phyloP scores from a whole-genome alignment of 2,113 vertebrate genomes.

The Archocentrus centrarchus region DNA sequence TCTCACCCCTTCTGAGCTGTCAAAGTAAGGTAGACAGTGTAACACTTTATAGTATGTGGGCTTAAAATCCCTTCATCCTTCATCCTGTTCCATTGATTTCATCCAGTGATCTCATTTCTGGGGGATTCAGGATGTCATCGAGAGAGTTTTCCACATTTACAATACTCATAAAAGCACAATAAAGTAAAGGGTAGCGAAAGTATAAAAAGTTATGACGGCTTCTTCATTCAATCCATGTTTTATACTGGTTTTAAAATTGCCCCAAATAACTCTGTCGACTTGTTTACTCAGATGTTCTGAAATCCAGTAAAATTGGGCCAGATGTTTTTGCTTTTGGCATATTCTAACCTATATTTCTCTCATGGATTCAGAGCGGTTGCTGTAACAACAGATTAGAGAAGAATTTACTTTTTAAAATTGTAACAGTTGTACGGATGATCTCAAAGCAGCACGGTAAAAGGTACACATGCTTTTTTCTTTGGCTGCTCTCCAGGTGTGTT shows the following conservation, averaged over 20 bases:
- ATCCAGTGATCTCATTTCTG: conserved; percentile 52
- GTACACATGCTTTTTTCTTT: neutral
- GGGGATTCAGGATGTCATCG: conserved; percentile 16
- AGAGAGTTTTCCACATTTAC: conserved; percentile 36
- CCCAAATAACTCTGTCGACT: conserved; percentile 23
- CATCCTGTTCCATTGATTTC: conserved; percentile 61
- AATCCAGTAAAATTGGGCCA: conserved; percentile 37
- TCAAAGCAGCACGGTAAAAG: conserved; percentile 11
- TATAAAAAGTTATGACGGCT: conserved; percentile 28
- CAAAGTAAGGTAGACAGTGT: conserved; percentile 58
- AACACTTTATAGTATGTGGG: conserved; percentile 53
- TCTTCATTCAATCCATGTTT: conserved; percentile 25
- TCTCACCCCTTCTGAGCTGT: conserved; percentile 49
- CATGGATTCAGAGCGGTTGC: neutral
- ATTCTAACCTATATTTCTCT: conserved; percentile 39
- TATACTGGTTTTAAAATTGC: neutral
- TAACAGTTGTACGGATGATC: conserved; percentile 6
- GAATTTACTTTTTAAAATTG: conserved; percentile 24
- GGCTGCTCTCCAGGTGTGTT: conserved; percentile 20
- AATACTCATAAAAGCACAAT: conserved; percentile 44
- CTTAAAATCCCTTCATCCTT: conserved; percentile 58
- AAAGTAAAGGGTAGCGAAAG: conserved; percentile 14
- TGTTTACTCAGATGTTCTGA: conserved; percentile 27
- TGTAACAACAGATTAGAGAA: conserved; percentile 10
- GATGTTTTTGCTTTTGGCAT: conserved; percentile 35